Evolutionary conservation across 2,888 invertebrate genomes (phyloP), one percentile per base, ranked within the genome.

Genomic region (Hydrotaea cyrtoneurina): DNA sequence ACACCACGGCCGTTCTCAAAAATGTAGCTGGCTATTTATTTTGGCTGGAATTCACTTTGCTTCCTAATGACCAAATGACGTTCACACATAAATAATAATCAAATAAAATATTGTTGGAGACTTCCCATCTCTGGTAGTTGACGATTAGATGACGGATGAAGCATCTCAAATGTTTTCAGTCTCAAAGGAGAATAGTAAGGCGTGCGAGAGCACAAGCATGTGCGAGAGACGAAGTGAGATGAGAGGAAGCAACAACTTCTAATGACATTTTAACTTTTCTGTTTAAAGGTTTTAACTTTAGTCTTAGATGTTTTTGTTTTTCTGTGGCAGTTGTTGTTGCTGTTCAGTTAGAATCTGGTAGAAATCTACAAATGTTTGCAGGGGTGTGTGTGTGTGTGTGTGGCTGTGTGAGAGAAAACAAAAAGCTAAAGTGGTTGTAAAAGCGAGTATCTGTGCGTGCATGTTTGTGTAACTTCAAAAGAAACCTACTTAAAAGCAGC

Each of bases 251-350:
- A 21, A 19, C 23, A n/a, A 50, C 43, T 26, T 17, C 59, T 72
- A 71, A 80, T 72, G 80, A 62, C 78, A 78, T 83, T 80, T 83
- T 46, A 80, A 80, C 19, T 80, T 78, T 78, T 71, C 13, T 69
- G 26, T 73, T 8, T 59, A 62, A 71, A 80, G 62, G 72, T 77
- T 81, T 77, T 62, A 46, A 77, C 69, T 57, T 80, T 36, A 17
- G 57, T 62, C n/a, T 10, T 26, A 31, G 46, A 23, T 71, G 19
- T 2, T 23, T 64, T 43, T 46, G 5, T 50, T 26, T 17, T 62
- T 39, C 13, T 31, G 39, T 43, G 7, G 19, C 10, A 26, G 64
- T 21, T 26, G 23, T 74, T 74, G 55, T 66, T 57, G 71, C 71
- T 71, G 57, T 19, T 73, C 55, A n/a, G 50, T 50, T 72, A 72